Evolutionary conservation across 2,113 vertebrate genomes (phyloP), one percentile per base, ranked within the genome.

Genomic region (Brachyhypopomus occidentalis): DNA sequence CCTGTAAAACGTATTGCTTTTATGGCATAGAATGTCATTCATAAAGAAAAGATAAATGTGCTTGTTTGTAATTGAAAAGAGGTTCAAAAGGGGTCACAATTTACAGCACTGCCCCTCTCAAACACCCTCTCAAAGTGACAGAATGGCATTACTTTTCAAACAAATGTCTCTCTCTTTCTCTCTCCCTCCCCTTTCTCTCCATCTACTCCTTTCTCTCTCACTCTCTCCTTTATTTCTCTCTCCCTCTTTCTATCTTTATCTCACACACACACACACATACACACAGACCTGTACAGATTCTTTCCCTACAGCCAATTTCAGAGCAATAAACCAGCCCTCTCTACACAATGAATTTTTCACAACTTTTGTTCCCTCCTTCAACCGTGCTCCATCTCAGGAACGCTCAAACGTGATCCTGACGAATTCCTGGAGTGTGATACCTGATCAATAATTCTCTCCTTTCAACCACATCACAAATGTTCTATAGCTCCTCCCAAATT

Each of bases 291-390:
- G 45, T 70, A 85, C 79, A 83, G 74, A 82, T 82, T 82, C 75
- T 80, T 79, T 45, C 59, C 56, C 59, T 55, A 67, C 75, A 45
- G 74, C 72, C 41, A 48, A 58, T 83, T 64, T 74, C 83, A 67
- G 17, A 17, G 73, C 52, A 58, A 67, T 81, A 66, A 73, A 85
- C 85, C 76, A 85, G 75, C 58, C 58, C n/a, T 73, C 78, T 77
- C 77, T 25, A 25, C 2, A 6, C 25, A 70, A 78, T 89, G 80
- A 90, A 91, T 87, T 84, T 90, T 89, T 90, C 71, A 84, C 58
- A n/a, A 84, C 45, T 52, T 84, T 38, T 27, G n/a, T 30, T 71
- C 64, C 25, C 67, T 81, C 70, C 79, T 84, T 89, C 52, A 77
- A 80, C 59, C 77, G 34, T 62, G 73, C 81, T 86, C 83, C 77